These are phyloP conservation scores for Trachurus trachurus DNA, from an alignment of 2,797 vertebrate genomes.

Conservation along the genomic window DNA sequence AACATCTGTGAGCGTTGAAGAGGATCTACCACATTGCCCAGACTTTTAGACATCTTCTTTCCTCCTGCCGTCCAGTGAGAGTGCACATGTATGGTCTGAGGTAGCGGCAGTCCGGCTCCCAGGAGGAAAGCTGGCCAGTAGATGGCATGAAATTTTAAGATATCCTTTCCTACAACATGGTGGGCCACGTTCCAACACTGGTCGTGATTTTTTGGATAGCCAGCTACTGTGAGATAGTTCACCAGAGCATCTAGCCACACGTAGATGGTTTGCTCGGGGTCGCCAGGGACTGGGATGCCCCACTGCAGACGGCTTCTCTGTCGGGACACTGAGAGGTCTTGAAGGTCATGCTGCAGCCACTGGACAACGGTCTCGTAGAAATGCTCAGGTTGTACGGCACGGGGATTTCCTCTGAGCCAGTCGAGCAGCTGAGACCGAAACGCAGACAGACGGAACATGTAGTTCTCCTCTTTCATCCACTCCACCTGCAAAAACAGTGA, in stretches of 20 bases:
- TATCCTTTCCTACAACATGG: conserved; percentile 96
- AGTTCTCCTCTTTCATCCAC: conserved; percentile 97
- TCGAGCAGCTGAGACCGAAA: conserved; percentile 86
- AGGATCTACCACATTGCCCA: conserved; percentile 94
- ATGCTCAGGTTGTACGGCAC: conserved; percentile 85
- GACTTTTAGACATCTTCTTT: conserved; percentile 98
- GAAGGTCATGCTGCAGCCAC: conserved; percentile 93
- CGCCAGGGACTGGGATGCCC: conserved; percentile 93
- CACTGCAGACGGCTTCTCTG: conserved; percentile 91
- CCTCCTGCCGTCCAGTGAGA: conserved; percentile 96
- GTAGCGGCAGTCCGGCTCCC: conserved; percentile 89
- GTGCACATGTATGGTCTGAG: conserved; percentile 90
- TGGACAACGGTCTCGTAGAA: conserved; percentile 86
- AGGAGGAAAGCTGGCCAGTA: conserved; percentile 97
- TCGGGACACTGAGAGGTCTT: conserved; percentile 94
- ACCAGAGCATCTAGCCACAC: conserved; percentile 98
- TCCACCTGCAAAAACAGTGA: conserved; percentile 85
- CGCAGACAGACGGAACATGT: conserved; percentile 93
- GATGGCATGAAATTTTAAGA: conserved; percentile 95
- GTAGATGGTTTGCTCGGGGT: conserved; percentile 92
- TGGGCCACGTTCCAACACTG: conserved; percentile 87
- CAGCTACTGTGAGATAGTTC: conserved; percentile 93
- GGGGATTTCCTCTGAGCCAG: conserved; percentile 88
- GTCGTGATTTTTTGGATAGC: conserved; percentile 87
- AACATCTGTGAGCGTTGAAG: conserved; percentile 81